Base-by-base conservation (phyloP, 2,797 vertebrate species). In the Carapus acus region DNA sequence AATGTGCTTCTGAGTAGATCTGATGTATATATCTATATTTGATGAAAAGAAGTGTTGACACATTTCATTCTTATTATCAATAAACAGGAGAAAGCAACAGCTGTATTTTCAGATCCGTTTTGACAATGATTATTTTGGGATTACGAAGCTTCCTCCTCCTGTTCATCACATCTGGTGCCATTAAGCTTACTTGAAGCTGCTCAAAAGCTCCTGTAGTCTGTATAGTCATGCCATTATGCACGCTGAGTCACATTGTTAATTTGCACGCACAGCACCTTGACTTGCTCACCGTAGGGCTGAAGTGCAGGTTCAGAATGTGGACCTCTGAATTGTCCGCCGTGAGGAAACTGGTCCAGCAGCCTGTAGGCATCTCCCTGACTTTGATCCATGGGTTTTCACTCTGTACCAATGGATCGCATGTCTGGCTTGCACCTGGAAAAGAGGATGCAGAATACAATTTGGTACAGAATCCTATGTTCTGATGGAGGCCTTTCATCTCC, bases 321-420 rank as follows among this genome's bases (percentile, higher is more conserved):
- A 90, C 82, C 71, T 89, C 85, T 14, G 20, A 27, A 14, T 51
- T 58, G 49, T 83, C 65, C 2, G 50, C 18, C 3, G 13, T 22
- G 23, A 66, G 33, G 56, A 83, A 89, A 73, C 60, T 65, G 36
- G 79, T 85, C 82, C 80, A 84, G 52, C 89, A 90, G 46, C 87
- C 86, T 6, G 21, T 58, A 9, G 36, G 29, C 64, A 68, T 64
- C 36, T 79, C 76, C 4, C 43, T 67, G 51, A 85, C 58, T 2
- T 24, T 15, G 43, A 81, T 66, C 80, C 75, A 74, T 0, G 66
- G 34, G 42, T 62, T 70, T 14, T 37, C 33, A 1, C 39, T 15
- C 6, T 6, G 23, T 6, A 54, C 7, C 21, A 1, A 19, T 1
- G 73, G 83, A 7, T 59, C 27, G 43, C 89, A 90, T 15, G 76